Conservation (phyloP, 92 coral and sea anemone genomes). For the Ricordea florida region DNA sequence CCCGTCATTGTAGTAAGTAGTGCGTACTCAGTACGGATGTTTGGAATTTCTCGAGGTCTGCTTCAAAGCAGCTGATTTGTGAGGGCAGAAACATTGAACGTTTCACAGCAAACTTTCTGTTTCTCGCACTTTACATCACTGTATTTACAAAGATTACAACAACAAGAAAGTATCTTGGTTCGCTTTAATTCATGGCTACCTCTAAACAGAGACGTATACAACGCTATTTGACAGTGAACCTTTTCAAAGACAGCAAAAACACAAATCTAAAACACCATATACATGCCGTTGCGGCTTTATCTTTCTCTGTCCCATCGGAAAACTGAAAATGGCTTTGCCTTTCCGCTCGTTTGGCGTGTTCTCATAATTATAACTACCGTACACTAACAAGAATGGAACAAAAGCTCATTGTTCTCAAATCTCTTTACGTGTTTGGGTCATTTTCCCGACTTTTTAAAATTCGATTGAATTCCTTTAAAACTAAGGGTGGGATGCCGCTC, state of each 20-base stretch:
- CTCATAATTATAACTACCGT: conserved; percentile 37
- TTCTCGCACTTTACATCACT: background rate
- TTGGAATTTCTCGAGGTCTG: background rate
- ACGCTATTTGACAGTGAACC: background rate
- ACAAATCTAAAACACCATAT: too few species aligned
- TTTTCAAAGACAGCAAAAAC: too few species aligned
- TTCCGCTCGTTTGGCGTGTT: background rate
- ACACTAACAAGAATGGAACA: conserved; percentile 50
- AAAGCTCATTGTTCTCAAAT: conserved; percentile 57
- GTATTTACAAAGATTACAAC: background rate
- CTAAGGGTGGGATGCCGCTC: conserved; percentile 62
- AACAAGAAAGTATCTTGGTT: background rate
- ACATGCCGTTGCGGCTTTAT: too few species aligned
- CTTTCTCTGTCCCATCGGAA: too few species aligned
- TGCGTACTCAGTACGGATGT: too few species aligned
- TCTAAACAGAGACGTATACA: background rate
- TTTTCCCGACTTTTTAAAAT: conserved; percentile 69
- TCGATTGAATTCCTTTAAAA: conserved; percentile 79
- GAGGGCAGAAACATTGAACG: background rate
- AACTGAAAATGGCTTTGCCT: background rate
- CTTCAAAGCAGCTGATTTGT: background rate
- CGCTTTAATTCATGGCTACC: background rate
- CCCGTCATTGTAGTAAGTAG: too few species aligned
- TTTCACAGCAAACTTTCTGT: background rate
- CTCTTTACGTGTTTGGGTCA: conserved; percentile 40